Base-by-base conservation (phyloP, 2,113 vertebrate genomes). In the Alexandromys fortis region DNA sequence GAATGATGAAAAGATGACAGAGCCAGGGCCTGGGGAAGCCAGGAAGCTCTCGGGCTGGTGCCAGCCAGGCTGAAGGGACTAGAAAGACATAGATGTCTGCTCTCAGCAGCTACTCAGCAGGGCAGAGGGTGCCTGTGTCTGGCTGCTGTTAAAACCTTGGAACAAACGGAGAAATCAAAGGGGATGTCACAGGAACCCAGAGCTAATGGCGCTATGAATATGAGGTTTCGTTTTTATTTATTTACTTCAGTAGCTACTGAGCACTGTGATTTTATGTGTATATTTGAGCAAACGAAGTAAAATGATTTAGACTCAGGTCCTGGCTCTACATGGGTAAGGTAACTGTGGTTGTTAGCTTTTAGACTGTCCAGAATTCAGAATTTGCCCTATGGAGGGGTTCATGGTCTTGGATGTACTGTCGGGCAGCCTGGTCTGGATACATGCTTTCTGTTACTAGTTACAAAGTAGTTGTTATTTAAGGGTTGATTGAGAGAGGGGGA, bases 301-400 rank as follows among this genome's bases (percentile, higher is more conserved):
- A 45, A 89, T 30, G 12, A 13, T 33, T 35, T 61, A 77, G 73
- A 77, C 35, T 38, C n/a, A 11, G 58, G 67, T 82, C 86, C 19
- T 3, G 2, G n/a, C 16, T 70, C 7, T 68, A 82, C 30, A 21
- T 65, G 70, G 55, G 45, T 83, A 8, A 1, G 8, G 45, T 11
- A 13, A 65, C 5, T 38, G 49, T 38, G 79, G 0, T 2, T 76
- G n/a, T 22, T 90, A 75, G 70, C 12, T 76, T 58, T 75, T 72
- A 76, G 89, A 85, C 67, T 90, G 78, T 76, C 72, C 76, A 21
- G 33, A 47, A 19, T 58, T 95, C 90, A 79, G 92, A 81, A 67
- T 55, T 68, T 38, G n/a, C 93, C 22, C 55, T n/a, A 8, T 13
- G 72, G 24, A 90, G 67, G 16, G n/a, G 45, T 94, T 91, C n/a